Evolutionary conservation across 2,888 invertebrate genomes (phyloP).

Genomic region (Drosophila colorata): DNA sequence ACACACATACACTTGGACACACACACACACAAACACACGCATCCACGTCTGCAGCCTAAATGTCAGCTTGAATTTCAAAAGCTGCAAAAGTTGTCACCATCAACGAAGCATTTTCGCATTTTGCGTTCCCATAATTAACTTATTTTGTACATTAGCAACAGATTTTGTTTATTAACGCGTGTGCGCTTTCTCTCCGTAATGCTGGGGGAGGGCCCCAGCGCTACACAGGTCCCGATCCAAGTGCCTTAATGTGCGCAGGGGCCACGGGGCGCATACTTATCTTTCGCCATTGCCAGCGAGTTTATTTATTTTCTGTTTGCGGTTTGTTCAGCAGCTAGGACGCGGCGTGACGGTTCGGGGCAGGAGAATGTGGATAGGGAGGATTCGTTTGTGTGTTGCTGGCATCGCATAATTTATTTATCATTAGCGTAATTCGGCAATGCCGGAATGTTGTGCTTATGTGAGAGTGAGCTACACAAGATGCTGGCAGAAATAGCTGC

Average conservation of each 20-base stretch:
- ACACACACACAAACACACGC: background rate
- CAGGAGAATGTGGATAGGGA: background rate
- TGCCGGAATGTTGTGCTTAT: conserved; percentile 46
- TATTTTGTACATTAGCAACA: conserved; percentile 80
- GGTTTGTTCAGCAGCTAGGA: conserved; percentile 43
- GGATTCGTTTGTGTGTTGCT: conserved; percentile 60
- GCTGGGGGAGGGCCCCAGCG: too few relatives aligned
- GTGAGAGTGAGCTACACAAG: conserved; percentile 29
- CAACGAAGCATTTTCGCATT: conserved; percentile 54
- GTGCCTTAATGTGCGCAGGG: conserved; percentile 51
- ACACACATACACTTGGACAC: background rate
- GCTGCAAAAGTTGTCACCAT: conserved; percentile 65
- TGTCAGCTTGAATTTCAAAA: conserved; percentile 50
- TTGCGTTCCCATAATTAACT: conserved; percentile 70
- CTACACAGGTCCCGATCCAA: conserved; percentile 12
- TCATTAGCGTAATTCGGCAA: conserved; percentile 77
- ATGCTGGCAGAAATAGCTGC: conserved; percentile 38
- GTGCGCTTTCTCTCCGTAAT: conserved; percentile 53
- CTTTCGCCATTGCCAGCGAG: conserved; percentile 68
- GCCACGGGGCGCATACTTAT: conserved; percentile 69
- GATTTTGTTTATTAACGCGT: conserved; percentile 78
- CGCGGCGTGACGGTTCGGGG: conserved; percentile 2
- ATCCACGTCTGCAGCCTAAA: conserved; percentile 5
- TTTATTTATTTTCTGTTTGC: conserved; percentile 77
- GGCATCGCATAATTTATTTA: conserved; percentile 78